phyloP scores from a whole-genome alignment of 2,888 invertebrate genomes.

The Athrips mouffetella region DNA sequence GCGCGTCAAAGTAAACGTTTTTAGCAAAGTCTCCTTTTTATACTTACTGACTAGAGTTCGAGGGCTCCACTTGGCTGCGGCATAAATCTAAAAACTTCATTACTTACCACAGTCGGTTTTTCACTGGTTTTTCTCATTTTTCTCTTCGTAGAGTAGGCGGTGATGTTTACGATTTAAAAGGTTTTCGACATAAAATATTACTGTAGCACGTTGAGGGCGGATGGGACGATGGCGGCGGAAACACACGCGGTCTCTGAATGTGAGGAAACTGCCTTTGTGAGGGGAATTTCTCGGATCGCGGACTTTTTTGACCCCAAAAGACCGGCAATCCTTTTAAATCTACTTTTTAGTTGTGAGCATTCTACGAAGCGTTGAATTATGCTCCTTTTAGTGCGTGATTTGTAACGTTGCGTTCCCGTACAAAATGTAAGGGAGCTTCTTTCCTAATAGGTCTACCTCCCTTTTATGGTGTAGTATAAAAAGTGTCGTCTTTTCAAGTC shows the following conservation, averaged over 20 bases:
- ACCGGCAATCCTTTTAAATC: neutral
- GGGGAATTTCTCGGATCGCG: constrained; percentile 20
- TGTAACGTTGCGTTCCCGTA: neutral
- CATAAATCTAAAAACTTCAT: constrained; percentile 68
- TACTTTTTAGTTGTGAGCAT: neutral
- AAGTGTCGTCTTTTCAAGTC: too few species aligned
- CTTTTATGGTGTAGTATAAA: too few species aligned
- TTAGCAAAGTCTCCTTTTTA: neutral
- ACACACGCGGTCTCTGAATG: constrained; percentile 25
- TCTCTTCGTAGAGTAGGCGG: constrained; percentile 47
- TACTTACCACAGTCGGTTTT: constrained; percentile 56
- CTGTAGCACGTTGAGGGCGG: constrained; percentile 45
- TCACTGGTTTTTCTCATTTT: constrained; percentile 20
- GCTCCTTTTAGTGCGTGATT: neutral
- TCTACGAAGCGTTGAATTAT: neutral
- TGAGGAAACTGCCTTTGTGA: constrained; percentile 7
- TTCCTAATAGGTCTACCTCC: neutral
- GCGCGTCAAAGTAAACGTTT: constrained; percentile 2
- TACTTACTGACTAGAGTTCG: constrained; percentile 26
- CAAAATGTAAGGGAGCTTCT: neutral
- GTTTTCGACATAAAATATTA: constrained; percentile 70
- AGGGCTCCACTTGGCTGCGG: constrained; percentile 44
- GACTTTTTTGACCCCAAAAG: constrained; percentile 28
- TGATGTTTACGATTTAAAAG: constrained; percentile 73
- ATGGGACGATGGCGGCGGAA: constrained; percentile 38